phyloP scores from a whole-genome alignment of 2,113 vertebrate species.

The Trematocara macrostoma region DNA sequence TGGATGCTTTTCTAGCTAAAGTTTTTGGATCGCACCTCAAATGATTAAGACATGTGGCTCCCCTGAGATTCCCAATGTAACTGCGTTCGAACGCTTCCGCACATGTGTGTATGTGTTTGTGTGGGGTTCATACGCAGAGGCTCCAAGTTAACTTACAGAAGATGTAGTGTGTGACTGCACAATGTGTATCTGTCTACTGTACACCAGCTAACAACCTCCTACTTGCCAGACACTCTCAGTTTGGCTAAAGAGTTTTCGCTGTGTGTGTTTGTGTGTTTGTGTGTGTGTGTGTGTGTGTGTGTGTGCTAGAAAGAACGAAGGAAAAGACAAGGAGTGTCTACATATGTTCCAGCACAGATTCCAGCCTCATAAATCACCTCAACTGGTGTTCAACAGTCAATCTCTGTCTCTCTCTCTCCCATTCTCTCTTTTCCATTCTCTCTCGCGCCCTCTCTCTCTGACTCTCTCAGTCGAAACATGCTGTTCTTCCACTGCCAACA shows the following conservation, averaged over 20 bases:
- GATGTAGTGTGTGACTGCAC: slow-evolving; percentile 8
- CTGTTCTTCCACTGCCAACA: slow-evolving; percentile 50
- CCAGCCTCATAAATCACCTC: slow-evolving; percentile 71
- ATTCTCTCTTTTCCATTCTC: neutral
- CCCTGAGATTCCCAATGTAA: neutral
- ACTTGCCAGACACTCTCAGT: neutral
- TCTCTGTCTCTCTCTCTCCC: slow-evolving; percentile 32
- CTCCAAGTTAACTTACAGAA: neutral
- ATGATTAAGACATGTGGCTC: slow-evolving; percentile 44
- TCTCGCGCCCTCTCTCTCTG: neutral
- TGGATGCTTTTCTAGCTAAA: slow-evolving; percentile 10
- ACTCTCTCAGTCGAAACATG: slow-evolving; percentile 15
- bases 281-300: neutral
- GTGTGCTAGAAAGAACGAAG: neutral
- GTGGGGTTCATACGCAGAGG: neutral
- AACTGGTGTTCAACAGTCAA: slow-evolving; percentile 64
- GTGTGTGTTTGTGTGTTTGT: neutral
- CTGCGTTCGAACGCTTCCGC: neutral
- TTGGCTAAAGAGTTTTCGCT: neutral
- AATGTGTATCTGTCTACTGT: slow-evolving; percentile 8
- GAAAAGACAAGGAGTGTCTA: slow-evolving; percentile 59
- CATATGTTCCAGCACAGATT: slow-evolving; percentile 67
- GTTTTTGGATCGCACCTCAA: slow-evolving; percentile 17
- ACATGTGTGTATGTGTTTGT: neutral
- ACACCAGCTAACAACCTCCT: slow-evolving; percentile 20